phyloP scores from a whole-genome alignment of 2,888 invertebrate species.

The Polietes domitor region DNA sequence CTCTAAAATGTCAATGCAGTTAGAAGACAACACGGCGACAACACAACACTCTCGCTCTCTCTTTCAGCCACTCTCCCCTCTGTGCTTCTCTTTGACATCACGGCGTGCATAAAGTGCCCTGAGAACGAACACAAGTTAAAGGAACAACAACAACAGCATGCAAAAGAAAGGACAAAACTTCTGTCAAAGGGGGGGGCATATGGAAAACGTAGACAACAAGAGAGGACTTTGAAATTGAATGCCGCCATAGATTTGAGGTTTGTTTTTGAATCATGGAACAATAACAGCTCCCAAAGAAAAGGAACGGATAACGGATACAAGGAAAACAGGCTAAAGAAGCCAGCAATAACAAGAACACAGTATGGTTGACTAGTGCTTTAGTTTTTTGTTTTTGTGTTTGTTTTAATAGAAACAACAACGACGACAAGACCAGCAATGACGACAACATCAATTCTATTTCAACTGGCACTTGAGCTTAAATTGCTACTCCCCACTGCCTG shows the following conservation, averaged over 20 bases:
- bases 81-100: background rate
- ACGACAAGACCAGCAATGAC: background rate
- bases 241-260: slow-evolving; percentile 45
- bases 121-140: background rate
- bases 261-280: slow-evolving; percentile 18
- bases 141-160: background rate
- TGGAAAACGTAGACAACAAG: background rate
- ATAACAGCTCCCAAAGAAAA: slow-evolving; percentile 21
- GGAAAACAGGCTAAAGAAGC: background rate
- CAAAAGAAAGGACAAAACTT: slow-evolving; percentile 38
- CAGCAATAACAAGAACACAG: background rate
- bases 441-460: background rate
- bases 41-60: background rate
- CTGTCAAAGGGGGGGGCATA: background rate
- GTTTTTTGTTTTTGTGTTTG: too few species aligned
- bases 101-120: background rate
- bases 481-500: background rate
- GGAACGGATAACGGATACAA: background rate
- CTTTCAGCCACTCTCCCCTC: slow-evolving; percentile 35
- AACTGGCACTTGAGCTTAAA: slow-evolving; percentile 38
- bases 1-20: slow-evolving; percentile 56
- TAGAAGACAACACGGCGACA: slow-evolving; percentile 15
- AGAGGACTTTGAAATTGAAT: background rate
- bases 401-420: background rate
- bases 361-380: slow-evolving; percentile 17